Base-by-base conservation (phyloP, 37 sponge, comb jelly and placozoan genomes). In the Halichondria panicea region DNA sequence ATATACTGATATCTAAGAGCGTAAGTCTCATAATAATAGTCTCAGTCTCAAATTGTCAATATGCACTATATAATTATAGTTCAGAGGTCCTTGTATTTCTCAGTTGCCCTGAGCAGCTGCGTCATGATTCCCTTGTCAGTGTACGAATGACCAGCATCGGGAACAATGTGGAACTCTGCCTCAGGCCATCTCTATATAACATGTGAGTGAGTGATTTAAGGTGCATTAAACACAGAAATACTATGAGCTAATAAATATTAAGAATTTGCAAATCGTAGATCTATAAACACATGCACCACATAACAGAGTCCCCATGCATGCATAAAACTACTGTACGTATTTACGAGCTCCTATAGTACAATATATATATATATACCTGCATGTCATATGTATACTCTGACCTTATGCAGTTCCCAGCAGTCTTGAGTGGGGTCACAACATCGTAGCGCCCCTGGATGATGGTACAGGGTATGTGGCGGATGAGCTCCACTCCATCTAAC, bases 391-490 rank as follows among this genome's bases (percentile, higher is more conserved):
- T 48, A 48, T 15, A 48, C 52, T 48, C 13, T 48, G 52, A 48
- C 89, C 73, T 82, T 76, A 55, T 88, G 83, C n/a, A 88, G 74
- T 22, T 88, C 84, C 83, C 83, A 88, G 89, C 89, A 43, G 76
- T 88, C 54, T 70, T 76, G 28, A 58, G 36, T 13, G 89, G 89
- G n/a, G 81, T 80, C 19, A 88, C 82, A 24, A 88, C 0, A 61
- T 88, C 89, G 71, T 88, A 88, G 22, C 89, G 39, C 0, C 89
- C 89, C 68, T 88, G 89, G 15, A 88, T 74, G 31, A 88, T 82
- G 48, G 68, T 67, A 46, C 63, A 62, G 2, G 89, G 89, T 34
- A 88, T 82, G 66, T 88, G 82, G 22, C 83, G 48, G 43, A 88
- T 82, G 22, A 56, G 63, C n/a, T 88, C 83, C 34, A 78, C 60